Evolutionary conservation across 1,140 invertebrate species (phyloP).

Genomic region (Caenorhabditis inopinata): DNA sequence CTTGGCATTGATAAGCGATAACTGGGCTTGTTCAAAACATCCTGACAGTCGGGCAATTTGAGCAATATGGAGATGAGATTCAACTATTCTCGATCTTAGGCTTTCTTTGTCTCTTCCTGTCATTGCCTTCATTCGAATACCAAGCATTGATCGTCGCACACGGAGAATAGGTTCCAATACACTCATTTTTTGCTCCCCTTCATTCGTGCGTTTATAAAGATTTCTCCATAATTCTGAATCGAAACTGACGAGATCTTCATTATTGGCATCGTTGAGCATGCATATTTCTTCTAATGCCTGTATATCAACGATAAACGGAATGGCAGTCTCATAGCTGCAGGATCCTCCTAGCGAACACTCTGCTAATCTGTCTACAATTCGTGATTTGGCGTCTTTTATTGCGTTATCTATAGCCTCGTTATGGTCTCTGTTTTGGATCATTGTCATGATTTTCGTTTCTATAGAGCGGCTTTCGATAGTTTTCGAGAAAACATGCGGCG

Average conservation of each 20-base stretch:
- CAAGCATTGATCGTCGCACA: background rate
- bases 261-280: background rate
- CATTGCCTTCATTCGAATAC: background rate
- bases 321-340: background rate
- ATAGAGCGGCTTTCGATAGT: background rate
- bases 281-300: background rate
- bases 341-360: background rate
- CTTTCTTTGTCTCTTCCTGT: background rate
- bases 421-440: background rate
- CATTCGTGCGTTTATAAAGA: background rate
- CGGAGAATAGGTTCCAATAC: background rate
- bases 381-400: background rate
- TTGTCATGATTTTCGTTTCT: background rate
- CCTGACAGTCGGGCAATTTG: background rate
- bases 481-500: background rate
- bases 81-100: background rate
- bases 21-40: background rate
- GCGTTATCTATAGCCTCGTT: background rate
- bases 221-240: background rate
- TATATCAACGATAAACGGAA: background rate
- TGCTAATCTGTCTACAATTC: background rate
- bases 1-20: background rate
- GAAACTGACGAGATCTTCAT: background rate
- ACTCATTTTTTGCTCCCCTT: background rate
- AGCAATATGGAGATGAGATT: slow-evolving; percentile 4